Base-by-base conservation (phyloP, 1,140 invertebrate species). In the Apis laboriosa region DNA sequence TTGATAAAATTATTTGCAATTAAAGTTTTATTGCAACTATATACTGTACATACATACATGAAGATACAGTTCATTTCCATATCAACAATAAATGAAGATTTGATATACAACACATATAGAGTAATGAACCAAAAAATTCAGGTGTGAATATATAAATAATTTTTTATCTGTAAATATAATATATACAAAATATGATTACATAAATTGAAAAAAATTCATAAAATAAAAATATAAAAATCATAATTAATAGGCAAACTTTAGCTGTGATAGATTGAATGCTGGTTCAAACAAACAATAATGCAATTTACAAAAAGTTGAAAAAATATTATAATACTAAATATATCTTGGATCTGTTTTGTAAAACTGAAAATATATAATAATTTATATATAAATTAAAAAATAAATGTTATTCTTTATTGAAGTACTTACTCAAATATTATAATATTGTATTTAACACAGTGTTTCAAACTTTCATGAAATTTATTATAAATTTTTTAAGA, bases 51-150 rank as follows among this genome's bases (percentile, higher is more conserved):
- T 34, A 87, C 88, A 86, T 83, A 95, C 95, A 89, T 95, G 94
- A 66, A 94, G 87, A 28, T 91, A 85, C 0, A 95, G 86, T 87
- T 95, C 93, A 83, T 94, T 95, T 28, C 95, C 95, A 66, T 95
- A 94, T 89, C 95, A 95, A 61, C 95, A 95, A 85, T 94, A 95
- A 19, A 95, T 89, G 83, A 95, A 95, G 17, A 95, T 94, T 89
- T 95, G 95, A 72, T 93, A 94, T 71, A 43, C 92, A 93, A 49
- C 93, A 80, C 51, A 95, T 89, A 83, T 95, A 95, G 0, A 92
- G 89, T 0, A 90, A 84, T 92, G 94, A 95, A 2, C 94, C 94
- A 19, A 94, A 84, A 0, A 94, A 70, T 11, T 93, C 93, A 84
- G 91, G 93, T 92, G 90, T 81, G 90, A 24, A 94, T 77, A 28